Conservation (phyloP, 2,888 invertebrate genomes). For the Drosophila planitibia region DNA sequence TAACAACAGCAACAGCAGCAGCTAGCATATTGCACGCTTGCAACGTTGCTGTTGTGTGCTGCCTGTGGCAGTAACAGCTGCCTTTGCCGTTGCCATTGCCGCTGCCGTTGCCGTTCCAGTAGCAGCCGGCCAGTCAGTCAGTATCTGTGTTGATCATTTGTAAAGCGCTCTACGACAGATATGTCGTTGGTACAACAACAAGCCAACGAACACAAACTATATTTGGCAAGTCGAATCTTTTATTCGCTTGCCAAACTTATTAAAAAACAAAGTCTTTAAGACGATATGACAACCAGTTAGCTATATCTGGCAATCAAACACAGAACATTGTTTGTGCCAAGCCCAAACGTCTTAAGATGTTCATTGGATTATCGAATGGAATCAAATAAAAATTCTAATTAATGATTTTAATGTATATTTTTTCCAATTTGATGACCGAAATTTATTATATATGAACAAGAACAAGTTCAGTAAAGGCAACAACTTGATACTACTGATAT, state of each 20-base stretch:
- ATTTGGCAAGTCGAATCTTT: constrained; percentile 52
- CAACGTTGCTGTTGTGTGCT: constrained; percentile 47
- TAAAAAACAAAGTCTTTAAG: constrained; percentile 18
- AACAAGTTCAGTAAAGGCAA: not conserved
- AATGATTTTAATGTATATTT: not conserved
- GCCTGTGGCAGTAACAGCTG: constrained; percentile 54
- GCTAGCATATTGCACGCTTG: constrained; percentile 73
- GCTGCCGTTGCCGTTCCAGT: constrained; percentile 64
- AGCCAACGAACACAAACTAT: constrained; percentile 43
- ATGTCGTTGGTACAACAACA: constrained; percentile 56
- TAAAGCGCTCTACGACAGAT: constrained; percentile 73
- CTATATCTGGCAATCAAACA: constrained; percentile 27
- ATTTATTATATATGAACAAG: not conserved
- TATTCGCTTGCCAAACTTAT: constrained; percentile 45
- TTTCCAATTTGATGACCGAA: not conserved
- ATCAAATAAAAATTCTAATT: not conserved
- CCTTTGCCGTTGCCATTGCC: constrained; percentile 42
- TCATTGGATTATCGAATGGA: not conserved
- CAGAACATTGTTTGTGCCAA: not conserved
- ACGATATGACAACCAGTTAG: constrained; percentile 13
- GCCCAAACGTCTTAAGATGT: not conserved
- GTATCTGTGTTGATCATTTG: constrained; percentile 80
- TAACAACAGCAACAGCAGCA: constrained; percentile 41
- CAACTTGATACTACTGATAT: not conserved
- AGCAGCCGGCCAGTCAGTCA: constrained; percentile 61